Base-by-base conservation (phyloP, 2,113 vertebrate genomes). In the Syngnathoides biaculeatus region DNA sequence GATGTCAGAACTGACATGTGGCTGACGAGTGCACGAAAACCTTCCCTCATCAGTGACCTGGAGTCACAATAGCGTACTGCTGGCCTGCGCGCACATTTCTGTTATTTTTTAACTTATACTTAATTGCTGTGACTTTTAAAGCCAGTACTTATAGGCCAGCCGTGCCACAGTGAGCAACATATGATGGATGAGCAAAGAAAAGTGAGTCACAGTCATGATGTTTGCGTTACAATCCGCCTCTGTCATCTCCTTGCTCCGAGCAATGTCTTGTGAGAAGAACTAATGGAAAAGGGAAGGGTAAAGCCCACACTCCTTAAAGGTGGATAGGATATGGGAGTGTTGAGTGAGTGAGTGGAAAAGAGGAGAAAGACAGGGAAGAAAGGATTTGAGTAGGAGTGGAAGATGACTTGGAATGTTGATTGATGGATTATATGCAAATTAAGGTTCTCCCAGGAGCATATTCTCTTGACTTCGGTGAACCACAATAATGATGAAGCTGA, bases 361-460 rank as follows among this genome's bases (percentile, higher is more conserved):
- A 77, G 68, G 67, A 74, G 72, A 62, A 65, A 66, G 59, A 62
- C 12, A 71, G 15, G 48, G n/a, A 62, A 72, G 45, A 67, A n/a
- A 73, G 74, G 72, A 77, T 79, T 70, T 79, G 72, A 45, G 83
- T 69, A 71, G 81, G 78, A 72, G 72, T 12, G 63, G 12, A 64
- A 73, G 61, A 67, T 72, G 66, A 72, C n/a, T 14, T 26, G 38
- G n/a, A 42, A 66, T 52, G 27, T 59, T 63, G 79, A 80, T 58
- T 58, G 78, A 81, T 78, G 65, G 42, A 52, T 72, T 65, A 61
- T 48, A 40, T 55, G 35, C 61, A 48, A 61, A 52, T 40, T 40
- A 17, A 66, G 48, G 64, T 55, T 79, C 70, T 65, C 63, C 47
- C 60, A 15, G 61, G 60, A 75, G 60, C 5, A 14, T 77, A 72